These are phyloP conservation scores for Eublepharis macularius DNA, from an alignment of 2,113 vertebrate genomes.

Conservation along the genomic window DNA sequence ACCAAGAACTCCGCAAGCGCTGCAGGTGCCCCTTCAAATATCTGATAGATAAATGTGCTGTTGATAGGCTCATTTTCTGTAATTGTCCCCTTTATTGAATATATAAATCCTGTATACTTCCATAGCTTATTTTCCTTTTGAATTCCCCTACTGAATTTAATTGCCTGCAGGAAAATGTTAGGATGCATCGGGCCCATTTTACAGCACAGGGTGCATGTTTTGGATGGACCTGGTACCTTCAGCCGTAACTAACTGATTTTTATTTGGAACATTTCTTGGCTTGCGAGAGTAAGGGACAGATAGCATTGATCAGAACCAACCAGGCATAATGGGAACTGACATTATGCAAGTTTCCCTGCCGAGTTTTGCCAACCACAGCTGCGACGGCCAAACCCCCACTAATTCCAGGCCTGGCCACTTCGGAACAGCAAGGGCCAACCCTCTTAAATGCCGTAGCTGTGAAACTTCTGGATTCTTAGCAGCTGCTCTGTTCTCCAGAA, in stretches of 20 bases:
- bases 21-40: constrained; percentile 32
- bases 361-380: not conserved
- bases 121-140: not conserved
- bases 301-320: constrained; percentile 50
- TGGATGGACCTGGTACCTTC: constrained; percentile 30
- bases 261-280: constrained; percentile 26
- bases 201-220: not conserved
- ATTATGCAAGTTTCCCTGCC: constrained; percentile 45
- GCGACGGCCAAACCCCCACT: not conserved
- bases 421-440: not conserved
- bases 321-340: constrained; percentile 32
- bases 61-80: constrained; percentile 35
- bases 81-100: constrained; percentile 11
- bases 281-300: constrained; percentile 37
- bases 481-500: not conserved
- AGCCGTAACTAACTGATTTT: constrained; percentile 27
- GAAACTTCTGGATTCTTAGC: not conserved
- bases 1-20: constrained; percentile 23
- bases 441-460: not conserved
- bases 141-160: constrained; percentile 29
- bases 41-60: constrained; percentile 27
- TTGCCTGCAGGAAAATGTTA: not conserved
- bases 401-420: not conserved
- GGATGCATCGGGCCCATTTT: not conserved
- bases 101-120: not conserved